Percentiles rank a stretch among this genome's conserved stretches.
Conservation (phyloP, 2,888 invertebrate species). For the Caenorhabditis japonica region DNA sequence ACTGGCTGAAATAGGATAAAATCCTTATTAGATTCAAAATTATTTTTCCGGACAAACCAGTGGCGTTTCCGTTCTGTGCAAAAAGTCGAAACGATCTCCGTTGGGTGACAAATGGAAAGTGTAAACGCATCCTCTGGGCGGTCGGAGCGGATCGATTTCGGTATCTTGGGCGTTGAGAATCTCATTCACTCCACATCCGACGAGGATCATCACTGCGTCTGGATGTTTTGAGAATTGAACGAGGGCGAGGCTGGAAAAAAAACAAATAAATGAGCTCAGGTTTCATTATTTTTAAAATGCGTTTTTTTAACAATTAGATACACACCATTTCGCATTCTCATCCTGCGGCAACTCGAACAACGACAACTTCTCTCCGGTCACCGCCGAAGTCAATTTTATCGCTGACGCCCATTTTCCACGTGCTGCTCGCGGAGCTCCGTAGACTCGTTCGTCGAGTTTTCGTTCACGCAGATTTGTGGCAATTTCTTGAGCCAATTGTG, state of each 20-base stretch:
- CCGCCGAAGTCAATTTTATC: slow-evolving; percentile 90
- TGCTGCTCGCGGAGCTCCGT: slow-evolving; percentile 92
- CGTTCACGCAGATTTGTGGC: slow-evolving; percentile 94
- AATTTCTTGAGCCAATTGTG: slow-evolving; percentile 95
- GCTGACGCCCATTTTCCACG: slow-evolving; percentile 84
- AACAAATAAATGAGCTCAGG: too few species aligned
- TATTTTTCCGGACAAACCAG: slow-evolving; percentile 52
- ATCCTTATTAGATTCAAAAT: background rate
- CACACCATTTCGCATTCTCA: slow-evolving; percentile 90
- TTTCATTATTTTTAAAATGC: too few species aligned
- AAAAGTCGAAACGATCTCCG: slow-evolving; percentile 88
- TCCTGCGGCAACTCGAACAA: slow-evolving; percentile 91
- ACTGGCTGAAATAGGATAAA: slow-evolving; percentile 68
- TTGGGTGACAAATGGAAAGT: slow-evolving; percentile 79
- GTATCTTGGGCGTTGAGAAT: slow-evolving; percentile 85
- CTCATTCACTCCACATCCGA: slow-evolving; percentile 92
- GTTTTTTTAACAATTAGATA: too few species aligned
- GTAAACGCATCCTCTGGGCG: slow-evolving; percentile 74
- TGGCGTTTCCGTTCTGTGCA: slow-evolving; percentile 87
- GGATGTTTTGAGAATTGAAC: slow-evolving; percentile 85
- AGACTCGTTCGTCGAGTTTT: slow-evolving; percentile 89
- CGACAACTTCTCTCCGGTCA: slow-evolving; percentile 85
- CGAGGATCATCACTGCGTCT: slow-evolving; percentile 83
- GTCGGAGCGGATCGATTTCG: slow-evolving; percentile 3
- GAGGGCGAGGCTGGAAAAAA: slow-evolving; percentile 81